Evolutionary conservation across 2,113 vertebrate species (phyloP).

Genomic region (Campylorhamphus procurvoides): DNA sequence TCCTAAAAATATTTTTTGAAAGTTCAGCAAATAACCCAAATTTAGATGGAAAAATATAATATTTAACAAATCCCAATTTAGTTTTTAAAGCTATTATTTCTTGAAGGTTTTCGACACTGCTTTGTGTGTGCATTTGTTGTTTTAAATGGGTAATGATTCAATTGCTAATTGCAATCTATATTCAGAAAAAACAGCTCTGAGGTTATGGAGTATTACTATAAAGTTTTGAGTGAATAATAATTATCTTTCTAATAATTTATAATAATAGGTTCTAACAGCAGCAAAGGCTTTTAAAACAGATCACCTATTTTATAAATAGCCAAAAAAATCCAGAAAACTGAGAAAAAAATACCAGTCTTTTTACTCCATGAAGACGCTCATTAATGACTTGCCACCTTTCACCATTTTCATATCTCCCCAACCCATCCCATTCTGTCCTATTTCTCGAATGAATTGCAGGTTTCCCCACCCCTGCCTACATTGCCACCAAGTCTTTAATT

Average conservation of each 20-base stretch:
- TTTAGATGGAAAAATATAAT: background rate
- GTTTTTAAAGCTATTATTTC: background rate
- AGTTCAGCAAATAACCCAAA: background rate
- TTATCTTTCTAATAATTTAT: background rate
- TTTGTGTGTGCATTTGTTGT: background rate
- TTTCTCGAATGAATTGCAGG: background rate
- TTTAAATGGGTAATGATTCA: background rate
- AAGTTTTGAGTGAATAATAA: background rate
- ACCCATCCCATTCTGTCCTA: background rate
- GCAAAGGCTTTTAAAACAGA: background rate
- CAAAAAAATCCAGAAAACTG: background rate
- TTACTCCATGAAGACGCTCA: background rate
- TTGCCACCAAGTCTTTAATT: slow-evolving; percentile 15
- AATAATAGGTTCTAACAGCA: background rate
- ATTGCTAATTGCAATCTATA: background rate
- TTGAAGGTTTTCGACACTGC: background rate
- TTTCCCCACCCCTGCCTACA: background rate
- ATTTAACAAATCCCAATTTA: background rate
- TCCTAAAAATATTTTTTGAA: background rate
- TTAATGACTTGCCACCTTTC: background rate
- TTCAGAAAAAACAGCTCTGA: background rate
- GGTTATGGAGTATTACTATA: background rate
- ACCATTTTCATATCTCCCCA: background rate
- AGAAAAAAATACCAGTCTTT: background rate
- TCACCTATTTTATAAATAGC: accelerated